Conservation (phyloP, 2,113 vertebrate genomes). For the Engraulis encrasicolus region DNA sequence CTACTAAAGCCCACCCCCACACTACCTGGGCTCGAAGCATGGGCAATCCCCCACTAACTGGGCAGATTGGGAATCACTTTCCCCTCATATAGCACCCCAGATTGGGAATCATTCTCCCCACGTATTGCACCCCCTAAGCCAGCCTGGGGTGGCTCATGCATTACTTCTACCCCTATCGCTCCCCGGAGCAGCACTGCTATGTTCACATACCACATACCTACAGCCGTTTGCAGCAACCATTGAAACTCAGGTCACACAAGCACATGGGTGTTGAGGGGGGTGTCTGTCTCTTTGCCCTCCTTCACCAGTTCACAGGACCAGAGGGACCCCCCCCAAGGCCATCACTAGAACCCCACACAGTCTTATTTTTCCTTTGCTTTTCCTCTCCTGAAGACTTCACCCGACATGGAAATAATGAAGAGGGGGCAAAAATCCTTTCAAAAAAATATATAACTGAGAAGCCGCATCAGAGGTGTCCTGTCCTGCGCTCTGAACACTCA, state of each 20-base stretch:
- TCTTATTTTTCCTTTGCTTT: too few species aligned
- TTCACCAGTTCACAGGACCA: conserved; percentile 14
- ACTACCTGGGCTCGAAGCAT: background rate
- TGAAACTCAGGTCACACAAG: conserved; percentile 45
- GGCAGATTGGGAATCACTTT: conserved; percentile 22
- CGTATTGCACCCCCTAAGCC: too few species aligned
- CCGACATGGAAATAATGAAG: background rate
- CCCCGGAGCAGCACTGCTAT: conserved; percentile 42
- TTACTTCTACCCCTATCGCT: conserved; percentile 14
- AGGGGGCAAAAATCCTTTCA: background rate
- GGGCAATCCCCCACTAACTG: too few species aligned
- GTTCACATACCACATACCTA: conserved; percentile 45
- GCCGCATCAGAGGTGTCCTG: conserved; percentile 27
- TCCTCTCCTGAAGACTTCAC: background rate
- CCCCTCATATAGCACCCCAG: too few species aligned
- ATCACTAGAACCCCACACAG: background rate
- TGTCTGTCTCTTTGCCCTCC: background rate
- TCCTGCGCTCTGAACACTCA: conserved; percentile 26
- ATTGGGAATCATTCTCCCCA: too few species aligned
- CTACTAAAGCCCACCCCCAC: background rate
- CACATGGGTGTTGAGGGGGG: conserved; percentile 20
- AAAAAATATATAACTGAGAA: conserved; percentile 24
- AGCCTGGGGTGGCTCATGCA: too few species aligned
- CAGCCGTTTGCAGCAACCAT: conserved; percentile 50
- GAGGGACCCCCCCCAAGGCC: conserved; percentile 2